Percentiles rank a stretch among this genome's conserved stretches.
Conservation (phyloP, 2,797 vertebrate genomes). For the Zalophus californianus region DNA sequence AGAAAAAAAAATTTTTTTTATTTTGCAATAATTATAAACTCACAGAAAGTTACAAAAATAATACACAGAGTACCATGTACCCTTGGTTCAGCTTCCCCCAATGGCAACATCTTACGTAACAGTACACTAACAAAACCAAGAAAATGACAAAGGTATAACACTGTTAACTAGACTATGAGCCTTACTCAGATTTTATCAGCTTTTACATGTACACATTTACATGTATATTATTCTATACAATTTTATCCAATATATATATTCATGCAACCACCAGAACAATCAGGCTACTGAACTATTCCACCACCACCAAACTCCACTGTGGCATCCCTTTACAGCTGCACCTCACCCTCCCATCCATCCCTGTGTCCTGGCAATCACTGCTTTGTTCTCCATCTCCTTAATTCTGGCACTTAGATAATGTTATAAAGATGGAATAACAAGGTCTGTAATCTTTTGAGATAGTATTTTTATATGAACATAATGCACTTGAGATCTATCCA, state of each 20-base stretch:
- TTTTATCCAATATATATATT: background rate
- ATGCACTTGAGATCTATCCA: constrained; percentile 58
- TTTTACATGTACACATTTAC: constrained; percentile 18
- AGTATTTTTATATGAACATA: background rate
- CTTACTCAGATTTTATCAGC: constrained; percentile 7
- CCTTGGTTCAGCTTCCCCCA: background rate
- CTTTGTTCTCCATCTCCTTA: constrained; percentile 22
- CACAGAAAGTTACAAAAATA: constrained; percentile 62
- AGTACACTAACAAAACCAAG: constrained; percentile 48
- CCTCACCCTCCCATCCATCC: background rate
- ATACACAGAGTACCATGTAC: background rate
- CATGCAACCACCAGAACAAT: background rate
- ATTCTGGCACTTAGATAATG: constrained; percentile 54
- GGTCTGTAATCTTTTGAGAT: constrained; percentile 17
- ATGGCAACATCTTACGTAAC: background rate
- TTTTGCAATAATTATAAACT: constrained; percentile 56
- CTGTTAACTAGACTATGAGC: background rate
- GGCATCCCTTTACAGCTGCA: background rate
- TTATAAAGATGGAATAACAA: constrained; percentile 43
- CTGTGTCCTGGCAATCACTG: background rate
- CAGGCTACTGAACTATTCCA: background rate
- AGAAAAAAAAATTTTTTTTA: background rate
- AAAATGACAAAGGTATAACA: constrained; percentile 8
- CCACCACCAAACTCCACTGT: background rate
- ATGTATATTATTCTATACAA: background rate